These are phyloP conservation scores for Netelia inedita DNA, from an alignment of 2,888 invertebrate species.

Conservation along the genomic window DNA sequence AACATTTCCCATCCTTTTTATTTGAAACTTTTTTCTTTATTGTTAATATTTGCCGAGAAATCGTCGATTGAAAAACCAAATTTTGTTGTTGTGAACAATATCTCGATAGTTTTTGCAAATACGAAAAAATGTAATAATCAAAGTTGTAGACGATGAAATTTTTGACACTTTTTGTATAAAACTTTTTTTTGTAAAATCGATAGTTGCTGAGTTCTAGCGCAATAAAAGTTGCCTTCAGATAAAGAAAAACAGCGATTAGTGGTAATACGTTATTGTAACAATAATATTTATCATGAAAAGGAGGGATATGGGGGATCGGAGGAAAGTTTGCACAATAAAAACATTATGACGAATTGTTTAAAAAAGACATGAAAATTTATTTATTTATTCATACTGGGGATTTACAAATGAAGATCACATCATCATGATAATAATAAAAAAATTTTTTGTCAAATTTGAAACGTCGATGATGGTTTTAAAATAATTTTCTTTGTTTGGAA, in stretches of 20 bases:
- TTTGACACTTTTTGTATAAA: no score
- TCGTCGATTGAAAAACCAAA: no score
- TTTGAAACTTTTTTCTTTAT: not conserved
- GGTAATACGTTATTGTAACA: not conserved
- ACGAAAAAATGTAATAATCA: conserved; percentile 6
- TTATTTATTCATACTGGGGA: not conserved
- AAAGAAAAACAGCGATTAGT: not conserved
- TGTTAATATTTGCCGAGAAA: conserved; percentile 11
- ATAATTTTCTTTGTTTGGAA: conserved; percentile 11
- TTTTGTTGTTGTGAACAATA: not conserved
- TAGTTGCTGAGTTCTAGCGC: not conserved
- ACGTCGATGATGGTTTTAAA: not conserved
- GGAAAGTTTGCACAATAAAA: not conserved
- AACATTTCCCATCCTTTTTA: no score
- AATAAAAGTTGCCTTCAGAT: not conserved
- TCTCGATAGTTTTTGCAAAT: not conserved
- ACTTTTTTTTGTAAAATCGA: not conserved
- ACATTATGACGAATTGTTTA: conserved; percentile 18
- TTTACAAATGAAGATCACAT: conserved; percentile 11
- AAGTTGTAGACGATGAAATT: no score
- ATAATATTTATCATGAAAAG: conserved; percentile 21
- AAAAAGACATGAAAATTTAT: conserved; percentile 26
- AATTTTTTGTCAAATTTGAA: not conserved
- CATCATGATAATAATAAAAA: conserved; percentile 7
- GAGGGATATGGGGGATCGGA: conserved; percentile 11